Evolutionary conservation across 2,888 invertebrate species (phyloP).

Genomic region (Chamaedrilus cognettii): DNA sequence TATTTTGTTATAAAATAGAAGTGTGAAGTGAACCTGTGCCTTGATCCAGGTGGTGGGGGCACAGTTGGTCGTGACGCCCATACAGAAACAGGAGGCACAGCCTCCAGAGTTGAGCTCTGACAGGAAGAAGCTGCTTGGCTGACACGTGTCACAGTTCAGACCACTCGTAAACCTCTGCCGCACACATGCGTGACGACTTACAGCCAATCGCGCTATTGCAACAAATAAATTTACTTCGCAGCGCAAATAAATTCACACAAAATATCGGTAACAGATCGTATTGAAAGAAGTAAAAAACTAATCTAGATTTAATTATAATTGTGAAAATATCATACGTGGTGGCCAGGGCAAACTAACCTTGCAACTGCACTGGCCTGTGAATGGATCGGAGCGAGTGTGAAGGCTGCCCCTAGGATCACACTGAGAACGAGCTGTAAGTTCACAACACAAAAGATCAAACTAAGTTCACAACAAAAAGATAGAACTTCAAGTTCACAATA

Average conservation of each 20-base stretch:
- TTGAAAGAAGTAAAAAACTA: too few species aligned
- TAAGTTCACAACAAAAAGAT: not conserved
- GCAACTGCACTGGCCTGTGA: conserved; percentile 69
- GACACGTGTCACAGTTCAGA: conserved; percentile 82
- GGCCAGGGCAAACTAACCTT: conserved; percentile 63
- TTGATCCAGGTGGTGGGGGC: conserved; percentile 77
- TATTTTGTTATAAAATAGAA: too few species aligned
- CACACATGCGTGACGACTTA: too few species aligned
- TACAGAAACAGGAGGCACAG: conserved; percentile 95
- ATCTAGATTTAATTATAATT: not conserved
- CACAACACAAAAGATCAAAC: conserved; percentile 1
- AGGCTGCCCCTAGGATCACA: conserved; percentile 80
- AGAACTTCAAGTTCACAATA: too few species aligned
- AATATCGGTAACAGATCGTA: too few species aligned
- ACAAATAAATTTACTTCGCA: too few species aligned
- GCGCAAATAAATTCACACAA: not conserved
- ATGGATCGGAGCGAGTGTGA: conserved; percentile 61
- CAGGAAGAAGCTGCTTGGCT: conserved; percentile 80
- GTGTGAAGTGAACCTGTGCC: conserved; percentile 69
- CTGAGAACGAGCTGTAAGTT: conserved; percentile 47
- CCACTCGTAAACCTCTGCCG: conserved; percentile 76
- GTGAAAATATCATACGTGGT: not conserved
- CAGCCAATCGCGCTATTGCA: too few species aligned
- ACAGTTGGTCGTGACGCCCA: conserved; percentile 81
- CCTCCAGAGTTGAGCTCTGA: conserved; percentile 78